Conservation (phyloP, 2,888 invertebrate genomes). For the Bimastos eiseni region DNA sequence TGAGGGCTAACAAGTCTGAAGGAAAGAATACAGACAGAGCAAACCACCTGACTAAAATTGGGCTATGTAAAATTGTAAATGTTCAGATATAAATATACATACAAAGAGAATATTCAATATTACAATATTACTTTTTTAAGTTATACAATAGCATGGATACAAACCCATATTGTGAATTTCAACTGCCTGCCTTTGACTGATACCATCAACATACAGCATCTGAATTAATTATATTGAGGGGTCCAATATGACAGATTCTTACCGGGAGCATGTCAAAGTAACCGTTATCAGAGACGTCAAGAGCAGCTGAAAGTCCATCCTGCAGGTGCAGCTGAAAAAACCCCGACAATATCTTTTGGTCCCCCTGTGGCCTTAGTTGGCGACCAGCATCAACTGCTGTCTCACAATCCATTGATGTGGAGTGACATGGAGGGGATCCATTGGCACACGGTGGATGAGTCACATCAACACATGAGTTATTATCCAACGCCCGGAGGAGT, state of each 20-base stretch:
- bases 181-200: background rate
- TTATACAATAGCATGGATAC: too few species aligned
- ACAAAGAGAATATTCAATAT: too few species aligned
- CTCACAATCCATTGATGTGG: background rate
- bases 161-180: too few species aligned
- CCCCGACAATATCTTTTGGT: conserved; percentile 28
- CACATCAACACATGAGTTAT: background rate
- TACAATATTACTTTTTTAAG: too few species aligned
- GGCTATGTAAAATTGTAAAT: too few species aligned
- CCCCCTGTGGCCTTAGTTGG: background rate
- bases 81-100: too few species aligned
- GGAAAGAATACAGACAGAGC: too few species aligned
- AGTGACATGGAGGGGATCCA: background rate
- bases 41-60: too few species aligned
- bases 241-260: too few species aligned
- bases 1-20: too few species aligned
- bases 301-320: conserved; percentile 40
- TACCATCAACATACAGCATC: background rate
- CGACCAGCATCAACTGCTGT: background rate
- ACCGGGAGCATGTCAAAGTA: conserved; percentile 55
- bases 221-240: background rate
- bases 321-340: conserved; percentile 37
- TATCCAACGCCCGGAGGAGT: background rate
- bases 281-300: conserved; percentile 46
- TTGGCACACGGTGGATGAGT: background rate